A percentile compares a stretch with the other conserved stretches of the same genome.
These are phyloP conservation scores for Cylindroiulus punctatus DNA, from an alignment of 2,888 invertebrate species.

Conservation along the genomic window DNA sequence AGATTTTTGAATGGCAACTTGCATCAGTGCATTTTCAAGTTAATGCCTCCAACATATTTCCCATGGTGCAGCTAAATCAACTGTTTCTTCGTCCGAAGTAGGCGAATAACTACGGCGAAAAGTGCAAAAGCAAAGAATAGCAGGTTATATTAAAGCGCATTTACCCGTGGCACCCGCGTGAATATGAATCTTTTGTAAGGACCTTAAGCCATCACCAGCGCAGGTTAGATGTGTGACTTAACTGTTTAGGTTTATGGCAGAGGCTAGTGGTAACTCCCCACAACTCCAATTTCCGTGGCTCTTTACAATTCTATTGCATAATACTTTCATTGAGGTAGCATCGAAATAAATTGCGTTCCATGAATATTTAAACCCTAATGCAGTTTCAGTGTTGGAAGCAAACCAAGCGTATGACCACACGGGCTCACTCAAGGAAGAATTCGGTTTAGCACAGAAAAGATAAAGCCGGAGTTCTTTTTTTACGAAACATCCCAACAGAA, in stretches of 20 bases:
- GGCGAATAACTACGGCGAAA: constrained; percentile 21
- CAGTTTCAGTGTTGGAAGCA: constrained; percentile 52
- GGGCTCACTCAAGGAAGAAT: constrained; percentile 6
- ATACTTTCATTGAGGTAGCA: constrained; percentile 50
- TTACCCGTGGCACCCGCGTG: background rate
- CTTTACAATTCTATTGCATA: constrained; percentile 47
- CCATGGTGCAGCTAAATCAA: constrained; percentile 39
- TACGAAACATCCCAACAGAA: background rate
- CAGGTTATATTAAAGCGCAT: constrained; percentile 33
- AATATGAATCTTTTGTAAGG: constrained; percentile 39
- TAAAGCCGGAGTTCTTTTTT: background rate
- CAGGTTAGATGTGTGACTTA: background rate
- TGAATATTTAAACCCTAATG: constrained; percentile 55
- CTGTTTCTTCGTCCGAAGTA: constrained; percentile 30
- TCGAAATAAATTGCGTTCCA: constrained; percentile 54
- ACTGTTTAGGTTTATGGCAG: constrained; percentile 44
- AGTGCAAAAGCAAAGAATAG: background rate
- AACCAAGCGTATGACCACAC: constrained; percentile 44
- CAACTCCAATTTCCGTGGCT: constrained; percentile 24
- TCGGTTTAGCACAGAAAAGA: background rate
- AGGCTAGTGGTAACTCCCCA: constrained; percentile 29
- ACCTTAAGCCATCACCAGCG: constrained; percentile 39
- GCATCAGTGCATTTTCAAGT: constrained; percentile 47
- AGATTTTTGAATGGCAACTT: constrained; percentile 44
- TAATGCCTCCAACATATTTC: constrained; percentile 41